Conservation (phyloP, 2,113 vertebrate genomes). For the Protobothrops mucrosquamatus region DNA sequence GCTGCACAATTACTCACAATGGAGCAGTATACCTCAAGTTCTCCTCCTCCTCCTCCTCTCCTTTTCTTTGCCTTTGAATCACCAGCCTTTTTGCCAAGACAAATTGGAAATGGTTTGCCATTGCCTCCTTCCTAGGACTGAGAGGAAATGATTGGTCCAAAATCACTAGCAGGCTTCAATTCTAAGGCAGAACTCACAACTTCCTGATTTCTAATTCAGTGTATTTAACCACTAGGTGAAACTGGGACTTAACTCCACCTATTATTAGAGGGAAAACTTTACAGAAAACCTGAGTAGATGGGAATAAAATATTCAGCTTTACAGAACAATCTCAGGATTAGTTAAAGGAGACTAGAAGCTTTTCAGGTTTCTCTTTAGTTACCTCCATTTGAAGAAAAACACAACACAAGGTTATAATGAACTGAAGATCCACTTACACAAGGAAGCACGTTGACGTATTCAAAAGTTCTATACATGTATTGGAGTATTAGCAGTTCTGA, state of each 20-base stretch:
- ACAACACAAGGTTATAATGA: neutral
- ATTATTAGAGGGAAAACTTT: neutral
- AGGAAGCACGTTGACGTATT: neutral
- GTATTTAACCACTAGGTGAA: neutral
- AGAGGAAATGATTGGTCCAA: neutral
- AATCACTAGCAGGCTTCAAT: neutral
- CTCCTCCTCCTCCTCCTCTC: neutral
- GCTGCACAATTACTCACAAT: neutral
- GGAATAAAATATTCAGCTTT: neutral
- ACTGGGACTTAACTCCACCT: neutral
- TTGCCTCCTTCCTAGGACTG: neutral
- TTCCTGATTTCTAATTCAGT: neutral
- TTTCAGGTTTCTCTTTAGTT: neutral
- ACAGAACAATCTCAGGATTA: neutral
- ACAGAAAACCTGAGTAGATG: neutral
- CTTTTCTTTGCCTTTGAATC: neutral
- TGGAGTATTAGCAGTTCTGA: neutral
- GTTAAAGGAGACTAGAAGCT: neutral
- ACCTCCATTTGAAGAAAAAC: neutral
- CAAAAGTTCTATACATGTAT: neutral
- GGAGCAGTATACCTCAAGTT: neutral
- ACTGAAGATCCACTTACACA: neutral
- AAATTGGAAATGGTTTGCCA: neutral
- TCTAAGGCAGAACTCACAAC: neutral
- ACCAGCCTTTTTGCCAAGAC: neutral